These are phyloP conservation scores for Diglossa cyanea DNA, from an alignment of 2,797 vertebrate species.

Conservation along the genomic window DNA sequence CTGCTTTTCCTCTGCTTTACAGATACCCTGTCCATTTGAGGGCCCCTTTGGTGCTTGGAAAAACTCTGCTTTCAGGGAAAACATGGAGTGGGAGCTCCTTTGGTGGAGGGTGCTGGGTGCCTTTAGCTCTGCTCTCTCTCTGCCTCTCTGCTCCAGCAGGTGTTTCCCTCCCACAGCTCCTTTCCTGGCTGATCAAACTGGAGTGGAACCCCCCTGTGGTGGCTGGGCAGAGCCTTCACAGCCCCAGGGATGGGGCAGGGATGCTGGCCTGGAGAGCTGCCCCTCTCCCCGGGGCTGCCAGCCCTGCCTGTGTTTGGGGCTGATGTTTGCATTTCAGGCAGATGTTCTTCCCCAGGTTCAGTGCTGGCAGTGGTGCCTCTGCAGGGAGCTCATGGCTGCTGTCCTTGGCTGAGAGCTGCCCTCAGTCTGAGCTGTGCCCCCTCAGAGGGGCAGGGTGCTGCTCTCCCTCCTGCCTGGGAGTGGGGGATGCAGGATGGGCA, in stretches of 20 bases:
- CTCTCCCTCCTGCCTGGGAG: neutral
- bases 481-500: neutral
- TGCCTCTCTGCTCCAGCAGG: neutral
- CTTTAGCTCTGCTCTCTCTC: neutral
- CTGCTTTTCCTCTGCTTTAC: neutral
- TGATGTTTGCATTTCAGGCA: neutral
- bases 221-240: neutral
- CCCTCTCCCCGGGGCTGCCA: neutral
- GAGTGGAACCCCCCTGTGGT: fast-evolving
- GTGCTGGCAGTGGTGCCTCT: fast-evolving
- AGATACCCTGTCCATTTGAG: fast-evolving
- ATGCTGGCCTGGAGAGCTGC: neutral
- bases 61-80: neutral
- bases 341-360: fast-evolving
- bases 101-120: fast-evolving
- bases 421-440: neutral
- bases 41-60: neutral
- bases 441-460: fast-evolving
- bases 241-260: neutral
- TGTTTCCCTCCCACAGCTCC: neutral
- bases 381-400: fast-evolving
- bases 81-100: fast-evolving
- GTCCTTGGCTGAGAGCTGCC: neutral
- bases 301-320: fast-evolving
- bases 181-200: neutral